A percentile compares a stretch with the other conserved stretches of the same genome.
phyloP scores from a whole-genome alignment of 2,797 vertebrate genomes.

The Hapalemur alaotrensis region DNA sequence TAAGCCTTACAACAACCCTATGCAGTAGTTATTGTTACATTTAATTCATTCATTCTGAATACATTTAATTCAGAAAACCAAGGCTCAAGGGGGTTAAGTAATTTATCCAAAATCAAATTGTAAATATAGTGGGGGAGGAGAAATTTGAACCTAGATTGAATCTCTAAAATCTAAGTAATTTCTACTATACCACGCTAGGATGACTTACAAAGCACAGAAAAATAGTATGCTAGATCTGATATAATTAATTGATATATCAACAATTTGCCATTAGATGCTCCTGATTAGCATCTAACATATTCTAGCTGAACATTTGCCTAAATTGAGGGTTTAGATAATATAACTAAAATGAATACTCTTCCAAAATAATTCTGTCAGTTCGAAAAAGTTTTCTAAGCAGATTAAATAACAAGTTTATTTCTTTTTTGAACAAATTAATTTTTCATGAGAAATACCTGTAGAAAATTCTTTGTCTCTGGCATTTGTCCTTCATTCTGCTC shows the following conservation, averaged over 20 bases:
- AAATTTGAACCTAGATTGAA: neutral
- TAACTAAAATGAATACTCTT: slow-evolving; percentile 14
- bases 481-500: neutral
- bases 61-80: neutral
- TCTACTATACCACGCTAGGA: neutral
- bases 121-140: neutral
- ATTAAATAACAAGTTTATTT: neutral
- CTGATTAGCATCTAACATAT: neutral
- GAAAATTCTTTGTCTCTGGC: slow-evolving; percentile 18
- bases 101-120: slow-evolving; percentile 16
- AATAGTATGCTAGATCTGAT: neutral
- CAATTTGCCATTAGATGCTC: neutral
- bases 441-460: slow-evolving; percentile 20
- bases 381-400: slow-evolving; percentile 17
- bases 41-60: neutral
- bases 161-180: slow-evolving; percentile 16
- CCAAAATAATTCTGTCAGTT: slow-evolving; percentile 44
- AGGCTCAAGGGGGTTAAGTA: neutral
- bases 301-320: slow-evolving; percentile 1
- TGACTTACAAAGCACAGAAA: neutral
- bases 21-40: neutral
- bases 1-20: neutral
- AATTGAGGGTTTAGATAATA: neutral
- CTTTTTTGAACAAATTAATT: neutral
- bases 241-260: neutral